Base-by-base conservation (phyloP, 2,113 vertebrate species). In the Crotophaga sulcirostris region DNA sequence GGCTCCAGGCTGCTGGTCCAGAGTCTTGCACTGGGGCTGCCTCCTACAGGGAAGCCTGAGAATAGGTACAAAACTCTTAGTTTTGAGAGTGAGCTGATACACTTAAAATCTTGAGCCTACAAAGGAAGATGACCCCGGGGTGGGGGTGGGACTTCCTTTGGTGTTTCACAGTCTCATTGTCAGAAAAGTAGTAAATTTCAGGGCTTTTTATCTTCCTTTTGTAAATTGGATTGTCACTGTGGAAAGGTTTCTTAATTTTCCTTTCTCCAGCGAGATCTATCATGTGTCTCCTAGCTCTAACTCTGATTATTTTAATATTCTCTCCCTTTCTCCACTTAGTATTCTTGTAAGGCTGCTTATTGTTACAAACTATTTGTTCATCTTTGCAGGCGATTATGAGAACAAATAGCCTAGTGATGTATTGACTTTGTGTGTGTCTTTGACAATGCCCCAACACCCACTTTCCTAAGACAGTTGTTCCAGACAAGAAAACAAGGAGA, bases 321-420 rank as follows among this genome's bases (percentile, higher is more conserved):
- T 69, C 34, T 45, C 34, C 42, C 9, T 70, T 73, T 77, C 28
- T 62, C 56, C 11, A 42, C 67, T 96, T 79, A 60, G 11, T 59
- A 78, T 87, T 89, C 73, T 33, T 84, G 33, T 23, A 45, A 1
- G 6, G 38, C 63, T 93, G 75, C 62, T 85, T 84, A 69, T 66
- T 78, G 42, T 84, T 88, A 84, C 44, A 72, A 89, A 82, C 28
- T 73, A 64, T 74, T 95, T 90, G 60, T 80, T 95, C 63, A 92
- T 5, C 33, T 86, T 89, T 49, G 21, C 54, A 66, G 38, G 45
- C 9, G 7, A 80, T 80, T 80, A 47, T 69, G 74, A 67, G 73
- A 90, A 86, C 69, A 86, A 88, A 79, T 47, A 75, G 13, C 44
- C 28, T 54, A 38, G 60, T 55, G 64, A 67, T 84, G 55, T 34